Evolutionary conservation across 1,140 invertebrate species (phyloP).

Genomic region (Penaeus vannamei): DNA sequence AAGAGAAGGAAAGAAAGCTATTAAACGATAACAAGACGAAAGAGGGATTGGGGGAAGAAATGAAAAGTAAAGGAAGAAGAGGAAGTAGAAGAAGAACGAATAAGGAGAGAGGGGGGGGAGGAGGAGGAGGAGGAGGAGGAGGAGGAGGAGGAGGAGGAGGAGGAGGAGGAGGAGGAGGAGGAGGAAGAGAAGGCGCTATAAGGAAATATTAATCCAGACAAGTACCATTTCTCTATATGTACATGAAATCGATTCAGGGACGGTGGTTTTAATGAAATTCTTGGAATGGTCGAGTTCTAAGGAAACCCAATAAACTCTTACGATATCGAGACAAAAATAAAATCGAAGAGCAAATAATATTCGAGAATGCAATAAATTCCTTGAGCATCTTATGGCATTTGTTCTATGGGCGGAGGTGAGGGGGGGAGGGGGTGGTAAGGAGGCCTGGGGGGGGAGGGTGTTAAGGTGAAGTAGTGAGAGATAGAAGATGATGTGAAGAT

Average conservation of each 20-base stretch:
- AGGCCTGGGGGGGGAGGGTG: conserved; percentile 15
- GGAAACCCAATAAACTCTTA: conserved; percentile 41
- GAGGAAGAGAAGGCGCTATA: neutral
- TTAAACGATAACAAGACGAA: too few relatives aligned
- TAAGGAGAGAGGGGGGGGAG: neutral
- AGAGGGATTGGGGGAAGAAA: too few relatives aligned
- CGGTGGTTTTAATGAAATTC: conserved; percentile 43
- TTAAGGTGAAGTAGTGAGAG: neutral
- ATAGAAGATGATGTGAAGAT: conserved; percentile 47
- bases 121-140: neutral
- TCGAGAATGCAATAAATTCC: conserved; percentile 50
- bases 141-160: neutral
- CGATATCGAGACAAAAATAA: conserved; percentile 36
- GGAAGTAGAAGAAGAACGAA: neutral
- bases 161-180: neutral
- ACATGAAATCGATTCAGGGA: conserved; percentile 46
- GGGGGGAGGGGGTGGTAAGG: neutral
- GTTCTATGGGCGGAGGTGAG: conserved; percentile 43
- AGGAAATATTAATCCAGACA: conserved; percentile 52
- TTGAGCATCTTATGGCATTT: conserved; percentile 59
- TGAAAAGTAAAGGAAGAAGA: neutral
- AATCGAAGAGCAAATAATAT: conserved; percentile 44
- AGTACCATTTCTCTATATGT: conserved; percentile 44
- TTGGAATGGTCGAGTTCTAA: conserved; percentile 33
- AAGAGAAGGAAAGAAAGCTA: too few relatives aligned